Evolutionary conservation across 2,113 vertebrate species (phyloP), one percentile per base, ranked within the genome.

Genomic region (Sylvietta virens): DNA sequence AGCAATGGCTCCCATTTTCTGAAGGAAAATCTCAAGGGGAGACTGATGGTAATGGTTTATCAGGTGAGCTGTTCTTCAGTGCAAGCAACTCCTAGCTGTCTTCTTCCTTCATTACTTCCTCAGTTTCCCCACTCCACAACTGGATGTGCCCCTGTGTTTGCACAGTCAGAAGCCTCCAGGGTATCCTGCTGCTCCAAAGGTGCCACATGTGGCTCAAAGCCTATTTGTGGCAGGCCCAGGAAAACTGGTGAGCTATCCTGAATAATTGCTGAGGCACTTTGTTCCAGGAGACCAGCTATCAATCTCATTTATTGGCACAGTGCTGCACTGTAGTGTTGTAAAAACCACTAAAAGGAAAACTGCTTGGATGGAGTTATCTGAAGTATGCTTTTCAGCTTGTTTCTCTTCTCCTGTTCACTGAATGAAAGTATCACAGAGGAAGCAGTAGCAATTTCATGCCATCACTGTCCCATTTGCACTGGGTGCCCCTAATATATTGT

Each of bases 41-140:
- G 13, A 13, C 7, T 44, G 22, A 6, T 9, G 5, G 16, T 45
- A 66, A 42, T 0, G 1, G 11, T 26, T 3, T 11, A 39, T 33
- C 1, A 7, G 10, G 23, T 45, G 66, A 70, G 18, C 23, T n/a
- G 3, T 61, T 77, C 42, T 28, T 58, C 65, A 54, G 45, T 8
- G 64, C 73, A 60, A 47, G 60, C 15, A 66, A 9, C 37, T 78
- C 74, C 39, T 56, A 50, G 28, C 13, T 15, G 17, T 64, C 31
- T 22, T 51, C 21, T 26, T 56, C 28, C 11, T 60, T 48, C 47
- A 10, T 16, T 5, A 27, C 7, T 72, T 72, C 39, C 40, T 76
- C 57, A 24, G 39, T 33, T 73, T 70, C 12, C 42, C 51, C 39
- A 10, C 30, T 53, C 69, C 44, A 15, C 0, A 0, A 15, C 27